A percentile compares a stretch with the other conserved stretches of the same genome.
These are phyloP conservation scores for Tanypteryx hageni DNA, from an alignment of 2,888 invertebrate genomes.

Conservation along the genomic window DNA sequence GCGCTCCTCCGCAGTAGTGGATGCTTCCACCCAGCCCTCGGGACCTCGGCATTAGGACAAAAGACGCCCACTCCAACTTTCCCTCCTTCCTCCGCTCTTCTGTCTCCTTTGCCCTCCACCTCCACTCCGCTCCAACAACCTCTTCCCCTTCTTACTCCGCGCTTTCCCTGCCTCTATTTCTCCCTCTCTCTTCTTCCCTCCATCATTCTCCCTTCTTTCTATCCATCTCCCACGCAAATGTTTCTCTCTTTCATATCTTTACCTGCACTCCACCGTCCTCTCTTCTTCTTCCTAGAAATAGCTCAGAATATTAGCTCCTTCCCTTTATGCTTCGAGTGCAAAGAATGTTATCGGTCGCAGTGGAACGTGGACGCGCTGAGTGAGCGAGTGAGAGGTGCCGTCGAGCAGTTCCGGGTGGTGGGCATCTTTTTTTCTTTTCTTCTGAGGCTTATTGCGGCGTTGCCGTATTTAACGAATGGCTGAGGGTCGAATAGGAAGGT, in stretches of 20 bases:
- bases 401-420: too few species aligned
- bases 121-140: background rate
- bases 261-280: background rate
- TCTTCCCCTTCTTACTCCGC: slow-evolving; percentile 1
- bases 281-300: background rate
- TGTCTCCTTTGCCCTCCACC: background rate
- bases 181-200: background rate
- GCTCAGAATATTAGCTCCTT: too few species aligned
- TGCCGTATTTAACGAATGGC: too few species aligned
- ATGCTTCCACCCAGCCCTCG: background rate
- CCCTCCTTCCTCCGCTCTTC: background rate
- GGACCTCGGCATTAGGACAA: background rate
- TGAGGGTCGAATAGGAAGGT: too few species aligned
- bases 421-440: too few species aligned
- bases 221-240: background rate
- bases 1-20: background rate
- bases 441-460: too few species aligned
- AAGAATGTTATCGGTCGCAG: too few species aligned
- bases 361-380: too few species aligned
- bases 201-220: background rate
- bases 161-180: too few species aligned
- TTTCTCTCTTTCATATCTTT: too few species aligned
- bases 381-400: too few species aligned
- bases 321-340: too few species aligned
- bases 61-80: background rate